Base-by-base conservation (phyloP, 2,797 vertebrate species). In the Acanthopagrus latus region DNA sequence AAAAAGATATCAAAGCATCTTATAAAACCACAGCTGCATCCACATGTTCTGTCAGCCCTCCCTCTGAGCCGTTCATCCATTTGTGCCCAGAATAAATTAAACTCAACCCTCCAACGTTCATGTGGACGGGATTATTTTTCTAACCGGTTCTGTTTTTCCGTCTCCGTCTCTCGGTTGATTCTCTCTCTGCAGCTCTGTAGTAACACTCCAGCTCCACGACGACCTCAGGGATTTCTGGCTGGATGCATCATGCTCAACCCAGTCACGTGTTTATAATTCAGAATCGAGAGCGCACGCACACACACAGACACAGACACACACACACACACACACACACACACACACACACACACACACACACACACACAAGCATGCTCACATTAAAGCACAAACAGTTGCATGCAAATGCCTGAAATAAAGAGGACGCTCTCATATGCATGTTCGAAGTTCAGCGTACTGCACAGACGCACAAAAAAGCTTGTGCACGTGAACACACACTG, bases 221-320 rank as follows among this genome's bases (percentile, higher is more conserved):
- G 72, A 92, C 89, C 89, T 75, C 69, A 84, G 91, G 92, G 90
- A 91, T 90, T 92, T 92, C 89, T 92, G 90, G 89, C 84, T 93
- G 86, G 76, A 83, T 91, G 93, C 91, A 88, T 91, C 90, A 80
- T 33, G 84, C 86, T 91, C 89, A 70, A 23, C 78, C 58, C 76
- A 78, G 87, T 93, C 93, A 93, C 83, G 85, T 92, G 93, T 92
- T 89, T 76, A 88, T 86, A 86, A 91, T 88, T 88, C 87, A 89
- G 88, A 89, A 81, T 89, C 81, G 86, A 88, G 73, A 85, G 71
- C 54, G 18, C 74, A 25, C 60, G 71, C 76, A 73, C 38, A 54
- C 78, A 57, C 54, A 50, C 65, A 57, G 64, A 20, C 66, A 44
- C 18, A 41, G 76, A 64, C 51, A 64, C 47, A 64, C 66, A 59